Evolutionary conservation across 2,888 invertebrate genomes (phyloP), one percentile per base, ranked within the genome.

Genomic region (Drosophila neotestacea): DNA sequence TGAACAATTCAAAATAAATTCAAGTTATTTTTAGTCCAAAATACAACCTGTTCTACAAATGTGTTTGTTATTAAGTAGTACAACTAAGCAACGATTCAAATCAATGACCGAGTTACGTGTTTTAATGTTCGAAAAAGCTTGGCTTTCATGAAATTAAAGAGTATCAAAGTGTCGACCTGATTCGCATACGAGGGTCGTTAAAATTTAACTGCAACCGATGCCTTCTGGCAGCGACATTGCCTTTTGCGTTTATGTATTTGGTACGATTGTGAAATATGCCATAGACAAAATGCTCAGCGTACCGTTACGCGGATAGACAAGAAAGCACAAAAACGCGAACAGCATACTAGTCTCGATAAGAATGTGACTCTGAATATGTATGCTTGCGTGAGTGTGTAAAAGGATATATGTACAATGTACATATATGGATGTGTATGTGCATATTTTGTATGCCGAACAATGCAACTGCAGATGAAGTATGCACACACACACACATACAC

Each of bases 401-500:
- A 22, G 22, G 22, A 22, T 22, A 22, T 42, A 27, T 56, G n/a
- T 69, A n/a, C n/a, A n/a, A n/a, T 42, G 10, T 30, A 16, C 16
- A 44, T 36, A 10, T 4, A 1, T 22, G 36, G 6, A 9, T 55
- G 50, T 36, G n/a, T 4, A 1, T 22, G 36, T 39, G 59, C 52
- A 70, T 64, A 61, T 55, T 63, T 66, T 76, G 81, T 80, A 67
- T 80, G 81, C 56, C 81, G 78, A 78, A 81, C 79, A 81, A 79
- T 79, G 79, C 67, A 66, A 60, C 56, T 71, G 79, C 64, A 78
- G 75, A 70, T 81, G 71, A 79, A 70, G 79, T 69, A 65, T 74
- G 55, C 66, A 56, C 46, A 63, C 6, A 64, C 28, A n/a, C n/a
- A 16, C 16, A 16, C 16, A 16, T 16, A 16, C 16, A 46, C 47